A percentile compares a stretch with the other conserved stretches of the same genome.
These are phyloP conservation scores for Catalaphyllia jardinei DNA, from an alignment of 64 coral and sea anemone genomes.

Conservation along the genomic window DNA sequence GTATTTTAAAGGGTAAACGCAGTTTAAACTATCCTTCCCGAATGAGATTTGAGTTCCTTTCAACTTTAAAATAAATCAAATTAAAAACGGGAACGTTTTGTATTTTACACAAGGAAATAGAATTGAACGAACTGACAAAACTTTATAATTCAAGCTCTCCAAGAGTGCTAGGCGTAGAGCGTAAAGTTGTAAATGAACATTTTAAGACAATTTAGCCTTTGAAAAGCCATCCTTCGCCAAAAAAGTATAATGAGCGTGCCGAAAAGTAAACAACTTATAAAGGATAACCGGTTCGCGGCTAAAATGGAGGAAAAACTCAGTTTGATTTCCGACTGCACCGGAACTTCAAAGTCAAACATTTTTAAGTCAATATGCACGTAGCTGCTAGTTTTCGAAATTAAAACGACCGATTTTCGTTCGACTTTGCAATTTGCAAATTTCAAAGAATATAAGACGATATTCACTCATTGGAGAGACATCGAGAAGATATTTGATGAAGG, in stretches of 20 bases:
- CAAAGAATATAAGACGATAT: neutral
- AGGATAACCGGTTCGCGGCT: neutral
- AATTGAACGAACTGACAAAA: too few relatives aligned
- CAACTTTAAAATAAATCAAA: neutral
- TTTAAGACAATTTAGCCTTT: neutral
- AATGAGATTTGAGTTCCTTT: neutral
- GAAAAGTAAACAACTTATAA: constrained; percentile 44
- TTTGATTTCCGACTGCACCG: constrained; percentile 36
- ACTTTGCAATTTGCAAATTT: neutral
- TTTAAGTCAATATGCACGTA: neutral
- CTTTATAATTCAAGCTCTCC: too few relatives aligned
- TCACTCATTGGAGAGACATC: neutral
- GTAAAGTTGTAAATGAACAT: neutral
- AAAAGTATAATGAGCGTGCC: constrained; percentile 23
- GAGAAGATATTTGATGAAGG: neutral
- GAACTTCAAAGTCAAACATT: constrained; percentile 12
- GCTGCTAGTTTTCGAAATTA: neutral
- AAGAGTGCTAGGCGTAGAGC: too few relatives aligned
- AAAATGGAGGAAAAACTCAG: constrained; percentile 34
- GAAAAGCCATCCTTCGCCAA: neutral
- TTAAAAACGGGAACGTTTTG: too few relatives aligned
- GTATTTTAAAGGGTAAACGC: neutral
- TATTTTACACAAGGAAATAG: too few relatives aligned
- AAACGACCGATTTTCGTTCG: neutral
- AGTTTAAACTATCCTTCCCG: neutral